Base-by-base conservation (phyloP, 2,888 invertebrate species). In the Allacma fusca region DNA sequence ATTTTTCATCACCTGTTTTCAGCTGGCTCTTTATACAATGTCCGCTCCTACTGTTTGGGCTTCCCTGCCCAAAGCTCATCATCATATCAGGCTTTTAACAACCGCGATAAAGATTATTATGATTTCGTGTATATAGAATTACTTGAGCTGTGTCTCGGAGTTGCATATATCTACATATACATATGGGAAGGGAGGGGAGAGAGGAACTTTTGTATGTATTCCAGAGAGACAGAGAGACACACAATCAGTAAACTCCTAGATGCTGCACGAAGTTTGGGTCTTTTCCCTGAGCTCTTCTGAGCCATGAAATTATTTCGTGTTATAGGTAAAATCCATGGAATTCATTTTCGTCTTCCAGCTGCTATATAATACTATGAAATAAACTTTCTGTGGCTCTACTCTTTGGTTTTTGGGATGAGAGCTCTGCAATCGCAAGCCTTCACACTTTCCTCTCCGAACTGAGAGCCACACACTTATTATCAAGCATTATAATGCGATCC, bases 1-100 rank as follows among this genome's bases (percentile, higher is more conserved):
- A 74, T 74, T 74, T 74, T 65, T 74, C 74, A 74, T 65, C 74
- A 74, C 74, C 74, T 74, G 74, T 43, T 65, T 62, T 28, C 34
- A 5, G 13, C 21, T 24, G 29, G n/a, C 26, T 24, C 50, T 19
- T 43, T 70, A 4, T 9, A 19, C 21, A 19, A 21, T 57, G n/a
- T 57, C 57, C 21, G n/a, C 19, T 21, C 57, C 13, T 57, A 50
- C 16, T 50, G 4, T 50, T 50, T 16, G 2, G 5, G 4, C 34
- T 50, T 16, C 50, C 50, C n/a, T 16, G 7, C 50, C 50, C 16
- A 50, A 50, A 50, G n/a, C 50, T 50, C 50, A 50, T 50, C 50
- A 50, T 50, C 50, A 50, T 50, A 50, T 50, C 50, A 50, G 50
- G 7, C 50, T 50, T 50, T 50, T 50, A 50, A 50, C 50, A 50